Base-by-base conservation (phyloP, 2,113 vertebrate species). In the Haemorhous mexicanus region DNA sequence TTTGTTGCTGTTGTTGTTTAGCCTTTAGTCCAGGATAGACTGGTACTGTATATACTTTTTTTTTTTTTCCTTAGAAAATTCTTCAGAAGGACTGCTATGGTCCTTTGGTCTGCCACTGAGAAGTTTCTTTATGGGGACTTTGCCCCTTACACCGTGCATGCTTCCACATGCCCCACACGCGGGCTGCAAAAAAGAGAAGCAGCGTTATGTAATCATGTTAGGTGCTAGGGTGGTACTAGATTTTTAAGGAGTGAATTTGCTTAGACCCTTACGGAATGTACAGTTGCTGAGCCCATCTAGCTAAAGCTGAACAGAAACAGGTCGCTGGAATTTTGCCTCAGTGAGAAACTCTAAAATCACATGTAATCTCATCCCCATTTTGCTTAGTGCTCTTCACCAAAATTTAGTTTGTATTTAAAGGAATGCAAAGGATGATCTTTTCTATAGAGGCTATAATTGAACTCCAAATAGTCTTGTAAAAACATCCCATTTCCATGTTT, bases 71-170 rank as follows among this genome's bases (percentile, higher is more conserved):
- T 37, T 50, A 13, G 27, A 30, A 52, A 46, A 28, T 16, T 30
- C 20, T 52, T 21, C 17, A n/a, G 53, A 26, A 22, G 67, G 50
- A 21, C 46, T 69, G 27, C 58, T 72, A 27, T 11, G 68, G 26
- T 66, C 66, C 43, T 20, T 41, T 41, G 8, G 37, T 56, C 32
- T 64, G 41, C 22, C 46, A 1, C 41, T 27, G 64, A 0, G 0
- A 67, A 91, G 47, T 84, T 84, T 52, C 49, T 44, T 61, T 33
- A 3, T 4, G 37, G 68, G 80, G 74, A 92, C 82, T 92, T 88
- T 70, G 64, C 28, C 62, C 66, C 16, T 50, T 55, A 8, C 2
- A 3, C 28, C 41, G 16, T 76, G 22, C 55, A 3, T 96, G 84
- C 73, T 95, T 86, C 79, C 75, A 92, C 84, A 89, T 21, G 84